phyloP scores from a whole-genome alignment of 1,140 invertebrate genomes.

The Conopomorpha cramerella region DNA sequence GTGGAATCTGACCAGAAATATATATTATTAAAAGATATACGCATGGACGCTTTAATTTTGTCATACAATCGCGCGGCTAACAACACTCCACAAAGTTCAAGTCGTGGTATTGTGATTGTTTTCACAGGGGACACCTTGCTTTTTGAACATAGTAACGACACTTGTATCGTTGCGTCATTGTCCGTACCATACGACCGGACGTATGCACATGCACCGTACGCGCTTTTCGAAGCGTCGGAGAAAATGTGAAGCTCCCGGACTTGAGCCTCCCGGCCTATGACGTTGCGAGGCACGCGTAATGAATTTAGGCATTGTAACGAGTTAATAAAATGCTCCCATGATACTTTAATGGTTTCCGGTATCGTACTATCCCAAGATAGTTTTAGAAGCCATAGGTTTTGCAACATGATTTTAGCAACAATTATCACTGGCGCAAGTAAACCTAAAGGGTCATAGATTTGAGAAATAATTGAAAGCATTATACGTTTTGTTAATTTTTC shows the following conservation, averaged over 20 bases:
- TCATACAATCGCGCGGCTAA: constrained; percentile 1
- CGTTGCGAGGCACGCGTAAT: not conserved
- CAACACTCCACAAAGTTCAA: not conserved
- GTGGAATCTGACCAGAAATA: constrained; percentile 4
- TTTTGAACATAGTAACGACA: not conserved
- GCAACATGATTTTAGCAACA: too few relatives aligned
- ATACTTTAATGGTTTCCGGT: constrained; percentile 1
- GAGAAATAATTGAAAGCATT: too few relatives aligned
- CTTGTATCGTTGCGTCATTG: not conserved
- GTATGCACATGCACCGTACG: constrained; percentile 17
- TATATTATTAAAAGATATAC: not conserved
- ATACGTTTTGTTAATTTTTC: too few relatives aligned
- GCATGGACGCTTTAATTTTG: constrained; percentile 1
- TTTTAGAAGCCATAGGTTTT: constrained; percentile 14
- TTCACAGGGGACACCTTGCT: not conserved
- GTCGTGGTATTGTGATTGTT: not conserved
- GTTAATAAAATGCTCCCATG: not conserved
- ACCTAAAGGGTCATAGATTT: too few relatives aligned
- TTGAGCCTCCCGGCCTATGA: not conserved
- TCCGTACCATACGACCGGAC: constrained; percentile 10
- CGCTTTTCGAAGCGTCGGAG: constrained; percentile 4
- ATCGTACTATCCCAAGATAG: constrained; percentile 16
- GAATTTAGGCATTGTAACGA: not conserved
- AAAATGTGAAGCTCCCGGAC: not conserved
- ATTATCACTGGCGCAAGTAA: too few relatives aligned